Conservation (phyloP, 1,140 invertebrate species). For the Aphelenchoides avenae region DNA sequence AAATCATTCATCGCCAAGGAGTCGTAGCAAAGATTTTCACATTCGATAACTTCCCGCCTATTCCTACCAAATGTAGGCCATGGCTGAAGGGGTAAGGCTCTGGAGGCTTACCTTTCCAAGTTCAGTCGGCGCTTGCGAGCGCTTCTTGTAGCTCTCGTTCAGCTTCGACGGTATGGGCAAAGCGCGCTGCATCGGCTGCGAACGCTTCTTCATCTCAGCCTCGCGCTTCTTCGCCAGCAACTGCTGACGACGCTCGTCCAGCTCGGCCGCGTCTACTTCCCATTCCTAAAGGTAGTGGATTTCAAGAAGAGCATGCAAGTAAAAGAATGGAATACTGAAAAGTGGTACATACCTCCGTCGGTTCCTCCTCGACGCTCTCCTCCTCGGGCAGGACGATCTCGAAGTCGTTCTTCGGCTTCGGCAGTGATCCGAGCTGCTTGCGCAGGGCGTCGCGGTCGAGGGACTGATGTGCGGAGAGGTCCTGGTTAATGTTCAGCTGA, state of each 20-base stretch:
- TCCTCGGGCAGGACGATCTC: slow-evolving; percentile 92
- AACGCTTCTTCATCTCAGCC: slow-evolving; percentile 66
- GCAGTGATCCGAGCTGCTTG: slow-evolving; percentile 73
- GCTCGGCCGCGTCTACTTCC: slow-evolving; percentile 52
- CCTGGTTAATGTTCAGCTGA: slow-evolving; percentile 88
- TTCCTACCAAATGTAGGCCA: no score
- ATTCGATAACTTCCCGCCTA: no score
- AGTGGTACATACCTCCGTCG: slow-evolving; percentile 29
- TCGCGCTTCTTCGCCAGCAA: slow-evolving; percentile 32
- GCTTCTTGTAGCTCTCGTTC: slow-evolving; percentile 47
- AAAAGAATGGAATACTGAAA: not conserved
- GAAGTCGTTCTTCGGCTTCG: slow-evolving; percentile 89
- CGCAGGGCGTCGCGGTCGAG: slow-evolving; percentile 68
- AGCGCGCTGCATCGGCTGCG: slow-evolving; percentile 79
- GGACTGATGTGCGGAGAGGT: slow-evolving; percentile 64
- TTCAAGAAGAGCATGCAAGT: not conserved
- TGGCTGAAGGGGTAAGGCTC: no score
- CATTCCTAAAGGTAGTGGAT: slow-evolving; percentile 39
- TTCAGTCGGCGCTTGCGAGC: slow-evolving; percentile 65
- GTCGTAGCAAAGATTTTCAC: no score
- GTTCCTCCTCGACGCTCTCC: slow-evolving; percentile 65
- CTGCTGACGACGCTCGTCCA: slow-evolving; percentile 35
- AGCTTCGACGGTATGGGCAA: slow-evolving; percentile 80
- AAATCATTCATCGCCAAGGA: no score
- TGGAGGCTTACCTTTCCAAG: slow-evolving; percentile 69